These are phyloP conservation scores for Capromys pilorides DNA, from an alignment of 2,797 vertebrate genomes.

Conservation along the genomic window DNA sequence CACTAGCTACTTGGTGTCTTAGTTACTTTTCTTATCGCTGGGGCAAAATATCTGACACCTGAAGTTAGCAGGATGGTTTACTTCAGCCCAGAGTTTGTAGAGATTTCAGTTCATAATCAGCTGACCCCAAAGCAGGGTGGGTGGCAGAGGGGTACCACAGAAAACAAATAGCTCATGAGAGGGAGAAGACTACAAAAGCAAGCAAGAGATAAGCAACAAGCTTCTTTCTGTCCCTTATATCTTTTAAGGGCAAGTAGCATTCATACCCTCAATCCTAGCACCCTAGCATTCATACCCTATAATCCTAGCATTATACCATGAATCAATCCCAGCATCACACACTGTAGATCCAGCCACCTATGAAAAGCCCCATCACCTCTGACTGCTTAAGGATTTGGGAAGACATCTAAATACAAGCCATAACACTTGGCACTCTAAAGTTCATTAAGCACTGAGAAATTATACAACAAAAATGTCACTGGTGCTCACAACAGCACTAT, in stretches of 20 bases:
- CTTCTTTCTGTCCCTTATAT: not conserved
- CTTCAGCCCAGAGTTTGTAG: not conserved
- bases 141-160: not conserved
- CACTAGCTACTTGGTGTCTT: constrained; percentile 23
- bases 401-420: not conserved
- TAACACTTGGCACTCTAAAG: constrained; percentile 37
- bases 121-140: not conserved
- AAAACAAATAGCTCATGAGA: not conserved
- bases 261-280: not conserved
- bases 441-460: constrained; percentile 34
- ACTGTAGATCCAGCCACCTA: not conserved
- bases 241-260: not conserved
- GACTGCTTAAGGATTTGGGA: not conserved
- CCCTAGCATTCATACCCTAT: too few species aligned
- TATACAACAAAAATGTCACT: constrained; percentile 29
- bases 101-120: not conserved
- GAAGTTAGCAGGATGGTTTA: not conserved
- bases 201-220: not conserved
- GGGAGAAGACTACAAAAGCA: not conserved
- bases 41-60: not conserved
- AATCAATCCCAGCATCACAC: not conserved
- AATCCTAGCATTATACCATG: not conserved
- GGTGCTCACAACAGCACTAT: constrained; percentile 35
- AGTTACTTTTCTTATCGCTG: not conserved
- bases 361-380: not conserved